phyloP scores from a whole-genome alignment of 2,888 invertebrate genomes.

The Sthenelais limicola region DNA sequence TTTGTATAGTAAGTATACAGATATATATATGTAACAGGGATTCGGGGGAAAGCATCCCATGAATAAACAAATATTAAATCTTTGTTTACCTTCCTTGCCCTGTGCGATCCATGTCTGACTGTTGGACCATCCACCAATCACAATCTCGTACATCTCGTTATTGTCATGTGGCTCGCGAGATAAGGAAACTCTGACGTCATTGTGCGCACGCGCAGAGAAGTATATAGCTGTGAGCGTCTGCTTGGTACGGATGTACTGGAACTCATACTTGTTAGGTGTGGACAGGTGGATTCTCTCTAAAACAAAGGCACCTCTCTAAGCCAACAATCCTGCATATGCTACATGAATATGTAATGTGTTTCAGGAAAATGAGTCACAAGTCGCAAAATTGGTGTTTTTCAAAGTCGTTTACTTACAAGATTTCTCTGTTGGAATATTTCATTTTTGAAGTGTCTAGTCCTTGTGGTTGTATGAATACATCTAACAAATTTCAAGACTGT shows the following conservation, averaged over 20 bases:
- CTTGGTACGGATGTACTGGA: constrained; percentile 46
- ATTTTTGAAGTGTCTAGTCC: too few relatives aligned
- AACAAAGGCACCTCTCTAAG: constrained; percentile 23
- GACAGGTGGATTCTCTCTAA: constrained; percentile 48
- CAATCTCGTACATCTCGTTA: constrained; percentile 85
- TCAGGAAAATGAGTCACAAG: too few relatives aligned
- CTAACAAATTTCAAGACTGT: too few relatives aligned
- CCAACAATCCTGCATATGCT: too few relatives aligned
- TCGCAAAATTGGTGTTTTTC: too few relatives aligned
- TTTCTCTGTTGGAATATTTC: too few relatives aligned
- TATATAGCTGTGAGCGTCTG: constrained; percentile 15
- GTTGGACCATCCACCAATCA: constrained; percentile 91
- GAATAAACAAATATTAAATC: too few relatives aligned
- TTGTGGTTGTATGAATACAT: too few relatives aligned
- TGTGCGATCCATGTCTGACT: constrained; percentile 77
- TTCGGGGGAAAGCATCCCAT: too few relatives aligned
- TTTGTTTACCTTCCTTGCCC: constrained; percentile 39
- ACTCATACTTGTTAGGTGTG: constrained; percentile 46
- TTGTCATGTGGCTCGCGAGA: constrained; percentile 77
- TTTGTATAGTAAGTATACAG: not conserved
- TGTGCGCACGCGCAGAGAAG: constrained; percentile 83
- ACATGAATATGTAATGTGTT: too few relatives aligned
- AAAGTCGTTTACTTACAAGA: too few relatives aligned
- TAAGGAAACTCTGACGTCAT: constrained; percentile 89
- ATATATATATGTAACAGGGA: not conserved